Evolutionary conservation across 2,113 vertebrate species (phyloP).

Genomic region (Pygoscelis adeliae): DNA sequence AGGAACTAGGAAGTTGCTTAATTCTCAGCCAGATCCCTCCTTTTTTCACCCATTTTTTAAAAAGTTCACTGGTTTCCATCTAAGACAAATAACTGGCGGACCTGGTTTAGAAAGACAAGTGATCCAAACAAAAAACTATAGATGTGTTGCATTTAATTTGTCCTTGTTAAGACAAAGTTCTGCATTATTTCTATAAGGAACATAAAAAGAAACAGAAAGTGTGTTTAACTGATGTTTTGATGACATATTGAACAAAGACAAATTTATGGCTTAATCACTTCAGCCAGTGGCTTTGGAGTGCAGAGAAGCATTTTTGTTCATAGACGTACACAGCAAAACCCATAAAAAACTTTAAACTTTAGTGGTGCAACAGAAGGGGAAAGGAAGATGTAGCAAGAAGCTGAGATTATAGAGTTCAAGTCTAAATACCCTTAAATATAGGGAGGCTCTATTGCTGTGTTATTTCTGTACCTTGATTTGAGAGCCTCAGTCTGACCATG

Average conservation of each 20-base stretch:
- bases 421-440: not conserved
- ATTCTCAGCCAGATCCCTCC: not conserved
- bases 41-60: not conserved
- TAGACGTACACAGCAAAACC: not conserved
- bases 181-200: not conserved
- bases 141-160: not conserved
- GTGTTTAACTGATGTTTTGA: not conserved
- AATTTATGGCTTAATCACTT: not conserved
- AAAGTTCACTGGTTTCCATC: not conserved
- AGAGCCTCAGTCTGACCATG: not conserved
- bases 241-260: not conserved
- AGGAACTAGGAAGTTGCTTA: not conserved
- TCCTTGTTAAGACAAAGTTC: not conserved
- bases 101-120: not conserved
- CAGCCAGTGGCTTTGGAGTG: not conserved
- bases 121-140: not conserved
- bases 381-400: not conserved
- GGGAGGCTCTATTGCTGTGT: not conserved
- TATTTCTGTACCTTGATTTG: not conserved
- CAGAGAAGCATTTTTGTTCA: not conserved
- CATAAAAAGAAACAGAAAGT: not conserved
- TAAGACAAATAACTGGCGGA: not conserved
- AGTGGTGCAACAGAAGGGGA: not conserved
- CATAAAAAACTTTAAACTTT: not conserved
- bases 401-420: not conserved